Conservation (phyloP, 2,113 vertebrate genomes). For the Caretta caretta region DNA sequence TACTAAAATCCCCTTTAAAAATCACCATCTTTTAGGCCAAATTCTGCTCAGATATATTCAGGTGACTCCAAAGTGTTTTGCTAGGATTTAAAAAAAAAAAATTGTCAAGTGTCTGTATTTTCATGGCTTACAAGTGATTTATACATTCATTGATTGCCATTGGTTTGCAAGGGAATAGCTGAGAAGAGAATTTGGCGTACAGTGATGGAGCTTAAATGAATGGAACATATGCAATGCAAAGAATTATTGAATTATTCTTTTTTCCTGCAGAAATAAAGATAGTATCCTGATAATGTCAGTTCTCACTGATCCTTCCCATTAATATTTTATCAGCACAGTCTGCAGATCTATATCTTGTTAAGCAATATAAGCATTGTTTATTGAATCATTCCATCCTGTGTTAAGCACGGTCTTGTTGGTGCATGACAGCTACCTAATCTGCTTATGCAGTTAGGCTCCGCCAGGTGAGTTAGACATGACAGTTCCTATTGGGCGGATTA, state of each 20-base stretch:
- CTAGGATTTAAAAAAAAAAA: neutral
- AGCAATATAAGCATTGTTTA: constrained; percentile 49
- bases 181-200: constrained; percentile 29
- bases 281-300: constrained; percentile 17
- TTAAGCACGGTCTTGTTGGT: constrained; percentile 24
- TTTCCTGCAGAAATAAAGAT: constrained; percentile 42
- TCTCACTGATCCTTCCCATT: constrained; percentile 9
- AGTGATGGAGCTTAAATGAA: constrained; percentile 57
- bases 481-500: constrained; percentile 67
- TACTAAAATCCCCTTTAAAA: constrained; percentile 56
- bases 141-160: constrained; percentile 45
- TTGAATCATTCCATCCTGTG: constrained; percentile 30
- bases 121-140: constrained; percentile 56
- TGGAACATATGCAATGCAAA: constrained; percentile 47
- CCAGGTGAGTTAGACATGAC: constrained; percentile 69
- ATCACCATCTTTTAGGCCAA: constrained; percentile 16
- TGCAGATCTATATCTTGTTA: constrained; percentile 27
- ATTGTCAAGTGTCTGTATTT: neutral
- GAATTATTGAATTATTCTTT: constrained; percentile 42
- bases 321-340: constrained; percentile 38
- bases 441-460: constrained; percentile 58
- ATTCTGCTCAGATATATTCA: constrained; percentile 51
- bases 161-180: constrained; percentile 34
- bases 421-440: constrained; percentile 66
- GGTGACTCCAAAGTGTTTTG: constrained; percentile 36